Conservation (phyloP, 2,797 vertebrate genomes). For the Labeo calbasu region DNA sequence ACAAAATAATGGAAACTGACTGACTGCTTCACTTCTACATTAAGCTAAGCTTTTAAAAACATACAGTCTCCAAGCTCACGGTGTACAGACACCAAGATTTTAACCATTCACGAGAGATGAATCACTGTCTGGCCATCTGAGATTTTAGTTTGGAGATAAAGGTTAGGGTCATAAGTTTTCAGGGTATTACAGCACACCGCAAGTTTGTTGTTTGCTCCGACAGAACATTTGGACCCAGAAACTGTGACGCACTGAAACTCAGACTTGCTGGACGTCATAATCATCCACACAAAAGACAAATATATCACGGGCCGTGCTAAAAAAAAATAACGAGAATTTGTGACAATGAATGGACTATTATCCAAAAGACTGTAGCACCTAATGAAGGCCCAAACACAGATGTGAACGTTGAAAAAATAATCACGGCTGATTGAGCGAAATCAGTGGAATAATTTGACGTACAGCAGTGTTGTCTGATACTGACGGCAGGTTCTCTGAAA, state of each 20-base stretch:
- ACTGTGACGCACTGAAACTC: neutral
- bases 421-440: slow-evolving; percentile 54
- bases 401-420: slow-evolving; percentile 50
- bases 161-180: neutral
- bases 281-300: neutral
- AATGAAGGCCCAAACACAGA: slow-evolving; percentile 56
- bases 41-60: neutral
- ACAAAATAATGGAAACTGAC: too few species aligned
- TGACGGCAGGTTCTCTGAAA: slow-evolving; percentile 57
- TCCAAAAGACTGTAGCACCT: slow-evolving; percentile 46
- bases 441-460: slow-evolving; percentile 49
- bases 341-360: slow-evolving; percentile 55
- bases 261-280: neutral
- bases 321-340: neutral
- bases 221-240: neutral
- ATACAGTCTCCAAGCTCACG: neutral
- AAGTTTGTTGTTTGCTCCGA: neutral
- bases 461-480: slow-evolving; percentile 56
- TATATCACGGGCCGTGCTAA: neutral
- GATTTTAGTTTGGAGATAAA: neutral
- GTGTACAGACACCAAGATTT: neutral
- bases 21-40: too few species aligned
- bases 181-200: neutral
- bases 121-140: slow-evolving; percentile 3
- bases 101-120: neutral